Evolutionary conservation across 1,140 invertebrate species (phyloP).

Genomic region (Listronotus oregonensis): DNA sequence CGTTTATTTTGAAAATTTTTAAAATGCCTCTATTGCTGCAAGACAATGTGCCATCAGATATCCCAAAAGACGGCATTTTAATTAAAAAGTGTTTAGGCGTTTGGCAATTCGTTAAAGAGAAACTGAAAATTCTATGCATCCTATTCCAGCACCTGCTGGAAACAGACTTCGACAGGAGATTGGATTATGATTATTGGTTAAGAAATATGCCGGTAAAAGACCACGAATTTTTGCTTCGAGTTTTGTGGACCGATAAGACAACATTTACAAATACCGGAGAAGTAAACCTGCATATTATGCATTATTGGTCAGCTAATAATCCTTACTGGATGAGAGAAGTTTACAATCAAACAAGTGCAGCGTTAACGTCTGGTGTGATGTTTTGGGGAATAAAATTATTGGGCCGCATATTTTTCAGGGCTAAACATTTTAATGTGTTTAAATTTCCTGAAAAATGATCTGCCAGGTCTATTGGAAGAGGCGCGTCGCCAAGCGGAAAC

Average conservation of each 20-base stretch:
- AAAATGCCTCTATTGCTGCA: too few relatives aligned
- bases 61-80: too few relatives aligned
- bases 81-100: too few relatives aligned
- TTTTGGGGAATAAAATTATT: constrained; percentile 48
- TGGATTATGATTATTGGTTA: neutral
- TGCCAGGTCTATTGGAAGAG: constrained; percentile 50
- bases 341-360: constrained; percentile 28
- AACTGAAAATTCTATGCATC: too few relatives aligned
- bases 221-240: constrained; percentile 35
- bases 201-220: constrained; percentile 15
- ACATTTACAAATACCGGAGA: constrained; percentile 45
- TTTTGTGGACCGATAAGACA: constrained; percentile 43
- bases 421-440: constrained; percentile 43
- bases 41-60: too few relatives aligned
- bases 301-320: constrained; percentile 44
- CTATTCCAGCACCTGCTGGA: neutral
- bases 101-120: too few relatives aligned
- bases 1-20: too few relatives aligned
- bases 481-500: too few relatives aligned
- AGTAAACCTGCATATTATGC: constrained; percentile 48
- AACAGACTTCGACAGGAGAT: constrained; percentile 1
- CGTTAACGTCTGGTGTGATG: constrained; percentile 33
- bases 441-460: constrained; percentile 46
- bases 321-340: constrained; percentile 41
- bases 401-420: constrained; percentile 46